These are phyloP conservation scores for Archips xylosteana DNA, from an alignment of 2,888 invertebrate genomes.

Conservation along the genomic window DNA sequence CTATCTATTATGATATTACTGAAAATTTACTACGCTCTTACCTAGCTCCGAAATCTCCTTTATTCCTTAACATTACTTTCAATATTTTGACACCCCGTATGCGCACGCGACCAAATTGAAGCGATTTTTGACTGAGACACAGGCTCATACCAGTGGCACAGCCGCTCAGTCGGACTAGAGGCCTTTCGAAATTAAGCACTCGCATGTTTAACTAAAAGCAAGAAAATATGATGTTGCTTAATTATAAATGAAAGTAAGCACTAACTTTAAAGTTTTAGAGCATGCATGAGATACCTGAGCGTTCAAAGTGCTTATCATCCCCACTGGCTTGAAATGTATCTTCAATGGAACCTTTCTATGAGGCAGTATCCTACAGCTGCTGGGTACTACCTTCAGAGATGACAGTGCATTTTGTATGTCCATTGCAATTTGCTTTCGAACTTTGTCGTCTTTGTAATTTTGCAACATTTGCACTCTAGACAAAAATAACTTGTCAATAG, in stretches of 20 bases:
- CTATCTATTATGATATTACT: neutral
- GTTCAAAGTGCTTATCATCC: conserved; percentile 71
- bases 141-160: conserved; percentile 77
- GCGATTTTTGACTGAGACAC: conserved; percentile 71
- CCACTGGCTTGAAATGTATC: conserved; percentile 78
- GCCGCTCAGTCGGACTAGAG: conserved; percentile 73
- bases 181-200: conserved; percentile 70
- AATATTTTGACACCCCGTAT: conserved; percentile 74
- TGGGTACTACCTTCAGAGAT: conserved; percentile 74
- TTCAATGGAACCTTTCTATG: conserved; percentile 72
- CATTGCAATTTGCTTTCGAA: conserved; percentile 67
- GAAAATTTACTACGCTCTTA: conserved; percentile 45
- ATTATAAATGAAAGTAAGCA: neutral
- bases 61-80: conserved; percentile 76
- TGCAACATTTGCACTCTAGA: conserved; percentile 71
- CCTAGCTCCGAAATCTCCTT: conserved; percentile 78
- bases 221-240: neutral
- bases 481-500: conserved; percentile 26
- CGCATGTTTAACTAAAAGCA: conserved; percentile 72
- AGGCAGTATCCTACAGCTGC: conserved; percentile 66
- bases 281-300: conserved; percentile 64
- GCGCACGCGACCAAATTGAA: conserved; percentile 78
- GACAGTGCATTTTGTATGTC: conserved; percentile 73
- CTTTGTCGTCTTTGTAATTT: conserved; percentile 66
- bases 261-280: neutral